Conservation (phyloP, 1,140 invertebrate genomes). For the Halyomorpha halys region DNA sequence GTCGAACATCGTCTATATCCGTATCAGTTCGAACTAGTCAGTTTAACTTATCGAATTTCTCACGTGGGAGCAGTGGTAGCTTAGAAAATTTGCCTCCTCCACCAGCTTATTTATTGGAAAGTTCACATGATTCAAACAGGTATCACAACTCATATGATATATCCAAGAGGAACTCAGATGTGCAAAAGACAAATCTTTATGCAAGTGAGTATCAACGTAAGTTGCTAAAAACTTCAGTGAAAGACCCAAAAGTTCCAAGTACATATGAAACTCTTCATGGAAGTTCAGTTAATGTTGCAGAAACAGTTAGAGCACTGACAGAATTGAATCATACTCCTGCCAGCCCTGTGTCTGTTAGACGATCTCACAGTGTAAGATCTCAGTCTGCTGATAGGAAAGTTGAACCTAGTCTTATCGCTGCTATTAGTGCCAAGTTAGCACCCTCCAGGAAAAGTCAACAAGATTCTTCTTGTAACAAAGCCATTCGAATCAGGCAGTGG, state of each 20-base stretch:
- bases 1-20: slow-evolving; percentile 74
- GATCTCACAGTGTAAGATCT: slow-evolving; percentile 37
- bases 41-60: slow-evolving; percentile 16
- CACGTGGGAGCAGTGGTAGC: slow-evolving; percentile 27
- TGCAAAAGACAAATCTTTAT: slow-evolving; percentile 25
- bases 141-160: slow-evolving; percentile 17
- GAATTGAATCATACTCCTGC: slow-evolving; percentile 76
- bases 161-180: slow-evolving; percentile 19
- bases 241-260: slow-evolving; percentile 19
- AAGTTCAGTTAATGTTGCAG: slow-evolving; percentile 57
- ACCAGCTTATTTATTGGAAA: slow-evolving; percentile 60
- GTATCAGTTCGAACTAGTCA: slow-evolving; percentile 30
- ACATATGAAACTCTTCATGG: slow-evolving; percentile 17
- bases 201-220: slow-evolving; percentile 27
- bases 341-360: slow-evolving; percentile 62
- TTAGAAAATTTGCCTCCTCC: slow-evolving; percentile 68
- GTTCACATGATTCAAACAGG: slow-evolving; percentile 37
- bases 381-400: slow-evolving; percentile 45
- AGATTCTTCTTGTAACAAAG: slow-evolving; percentile 34
- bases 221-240: slow-evolving; percentile 12
- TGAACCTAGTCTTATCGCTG: slow-evolving; percentile 55
- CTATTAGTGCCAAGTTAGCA: slow-evolving; percentile 57
- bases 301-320: slow-evolving; percentile 73
- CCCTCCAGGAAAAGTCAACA: slow-evolving; percentile 36
- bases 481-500: slow-evolving; percentile 56